Evolutionary conservation across 2,113 vertebrate species (phyloP).

Genomic region (Phalacrocorax brasilianus): DNA sequence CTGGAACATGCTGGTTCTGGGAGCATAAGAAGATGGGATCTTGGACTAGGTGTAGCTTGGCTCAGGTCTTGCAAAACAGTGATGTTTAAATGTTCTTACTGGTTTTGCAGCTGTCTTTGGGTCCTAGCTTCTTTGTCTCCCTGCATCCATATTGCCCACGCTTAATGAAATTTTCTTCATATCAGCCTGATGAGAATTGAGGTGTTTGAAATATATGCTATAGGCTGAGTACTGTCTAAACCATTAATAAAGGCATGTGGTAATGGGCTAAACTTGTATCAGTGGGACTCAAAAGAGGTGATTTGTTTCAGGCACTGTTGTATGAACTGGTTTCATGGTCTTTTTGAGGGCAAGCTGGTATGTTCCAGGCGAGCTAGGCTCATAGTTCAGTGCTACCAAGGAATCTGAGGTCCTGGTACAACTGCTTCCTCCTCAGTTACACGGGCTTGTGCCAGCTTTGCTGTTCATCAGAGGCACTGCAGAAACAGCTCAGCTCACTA

Average conservation of each 20-base stretch:
- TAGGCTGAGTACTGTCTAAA: no score
- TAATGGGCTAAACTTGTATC: background rate
- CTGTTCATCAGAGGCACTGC: background rate
- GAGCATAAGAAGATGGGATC: background rate
- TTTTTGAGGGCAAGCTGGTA: background rate
- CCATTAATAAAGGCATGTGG: no score
- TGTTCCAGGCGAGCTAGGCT: background rate
- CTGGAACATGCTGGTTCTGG: background rate
- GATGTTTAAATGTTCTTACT: background rate
- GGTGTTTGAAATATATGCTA: background rate
- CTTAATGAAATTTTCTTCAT: background rate
- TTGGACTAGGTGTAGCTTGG: background rate
- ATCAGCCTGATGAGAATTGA: background rate
- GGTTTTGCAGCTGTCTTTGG: background rate
- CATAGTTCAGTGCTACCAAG: background rate
- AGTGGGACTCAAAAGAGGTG: background rate
- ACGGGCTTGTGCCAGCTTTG: accelerated
- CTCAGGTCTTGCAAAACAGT: background rate
- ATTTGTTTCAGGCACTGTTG: background rate
- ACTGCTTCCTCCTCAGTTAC: background rate
- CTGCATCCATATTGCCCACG: background rate
- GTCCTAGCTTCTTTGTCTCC: background rate
- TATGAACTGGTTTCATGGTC: background rate
- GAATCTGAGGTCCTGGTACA: background rate
- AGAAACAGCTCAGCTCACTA: background rate